Evolutionary conservation across 1,140 invertebrate genomes (phyloP).

Genomic region (Oscheius sp.): DNA sequence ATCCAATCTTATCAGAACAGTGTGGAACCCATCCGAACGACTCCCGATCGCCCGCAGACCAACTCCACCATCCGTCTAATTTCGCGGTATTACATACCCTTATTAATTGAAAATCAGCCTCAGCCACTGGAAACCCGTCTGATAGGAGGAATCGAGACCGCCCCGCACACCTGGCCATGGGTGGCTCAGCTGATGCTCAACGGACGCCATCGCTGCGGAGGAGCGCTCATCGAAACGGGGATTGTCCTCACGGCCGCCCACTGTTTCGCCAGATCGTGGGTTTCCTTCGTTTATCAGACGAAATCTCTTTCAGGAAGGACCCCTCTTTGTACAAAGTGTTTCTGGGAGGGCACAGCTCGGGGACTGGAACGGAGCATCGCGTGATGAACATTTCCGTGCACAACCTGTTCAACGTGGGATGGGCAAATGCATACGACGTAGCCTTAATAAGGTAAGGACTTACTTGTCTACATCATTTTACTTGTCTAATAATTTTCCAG

Average conservation of each 20-base stretch:
- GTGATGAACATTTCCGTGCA: constrained; percentile 25
- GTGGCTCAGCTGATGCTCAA: constrained; percentile 16
- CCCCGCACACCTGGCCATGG: constrained; percentile 35
- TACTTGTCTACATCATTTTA: not conserved
- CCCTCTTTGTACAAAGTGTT: constrained; percentile 3
- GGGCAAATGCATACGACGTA: constrained; percentile 16
- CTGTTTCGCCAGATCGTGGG: constrained; percentile 10
- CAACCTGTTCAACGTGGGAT: constrained; percentile 18
- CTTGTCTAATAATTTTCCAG: constrained; percentile 5
- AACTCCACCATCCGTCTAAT: too few species aligned
- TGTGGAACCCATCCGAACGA: too few species aligned
- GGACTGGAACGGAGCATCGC: constrained; percentile 15
- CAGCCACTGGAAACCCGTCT: constrained; percentile 27
- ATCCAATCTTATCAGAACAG: too few species aligned
- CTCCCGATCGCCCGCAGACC: too few species aligned
- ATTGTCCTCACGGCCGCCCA: constrained; percentile 33
- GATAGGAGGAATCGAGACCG: constrained; percentile 21
- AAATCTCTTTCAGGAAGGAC: not conserved
- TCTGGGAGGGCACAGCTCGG: constrained; percentile 10
- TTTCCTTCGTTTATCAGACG: constrained; percentile 8
- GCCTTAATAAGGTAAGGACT: constrained; percentile 19
- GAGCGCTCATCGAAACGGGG: constrained; percentile 17
- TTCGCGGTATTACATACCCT: too few species aligned
- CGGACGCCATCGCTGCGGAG: constrained; percentile 28
- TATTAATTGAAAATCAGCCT: too few species aligned